Evolutionary conservation across 2,797 vertebrate genomes (phyloP).

Genomic region (Pangasius larnaudii): DNA sequence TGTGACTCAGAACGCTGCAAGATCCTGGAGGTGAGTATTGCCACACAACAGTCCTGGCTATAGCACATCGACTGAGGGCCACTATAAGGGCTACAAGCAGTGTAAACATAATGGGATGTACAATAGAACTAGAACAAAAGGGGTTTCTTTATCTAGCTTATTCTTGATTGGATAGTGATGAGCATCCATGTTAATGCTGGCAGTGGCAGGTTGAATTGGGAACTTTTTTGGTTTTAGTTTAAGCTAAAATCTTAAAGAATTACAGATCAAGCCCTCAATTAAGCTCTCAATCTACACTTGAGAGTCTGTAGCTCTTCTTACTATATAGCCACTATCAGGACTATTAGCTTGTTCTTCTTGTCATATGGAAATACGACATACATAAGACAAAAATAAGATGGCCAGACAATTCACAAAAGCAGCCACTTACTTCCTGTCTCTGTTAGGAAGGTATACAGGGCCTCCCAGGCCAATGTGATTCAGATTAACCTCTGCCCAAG

Average conservation of each 20-base stretch:
- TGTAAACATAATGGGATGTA: neutral
- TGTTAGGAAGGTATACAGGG: slow-evolving; percentile 34
- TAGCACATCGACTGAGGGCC: neutral
- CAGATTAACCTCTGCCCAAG: slow-evolving; percentile 57
- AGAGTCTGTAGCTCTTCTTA: neutral
- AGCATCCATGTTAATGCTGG: neutral
- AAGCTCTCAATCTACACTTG: neutral
- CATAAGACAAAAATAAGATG: slow-evolving; percentile 41
- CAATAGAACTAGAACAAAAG: neutral
- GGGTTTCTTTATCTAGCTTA: neutral
- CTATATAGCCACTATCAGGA: neutral
- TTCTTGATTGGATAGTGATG: neutral
- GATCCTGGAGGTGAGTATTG: slow-evolving; percentile 87
- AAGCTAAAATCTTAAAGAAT: neutral
- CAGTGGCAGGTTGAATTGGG: neutral
- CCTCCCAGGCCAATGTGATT: slow-evolving; percentile 43
- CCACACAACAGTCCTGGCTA: neutral
- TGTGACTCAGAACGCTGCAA: slow-evolving; percentile 92
- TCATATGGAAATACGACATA: slow-evolving; percentile 51
- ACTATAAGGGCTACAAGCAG: neutral
- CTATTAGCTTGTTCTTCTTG: slow-evolving; percentile 31
- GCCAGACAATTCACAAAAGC: slow-evolving; percentile 50
- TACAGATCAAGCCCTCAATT: neutral
- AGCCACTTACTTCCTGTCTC: slow-evolving; percentile 46
- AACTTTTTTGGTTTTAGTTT: neutral